A percentile compares a stretch with the other conserved stretches of the same genome.
Conservation (phyloP, 2,113 vertebrate species). For the Albula goreensis region DNA sequence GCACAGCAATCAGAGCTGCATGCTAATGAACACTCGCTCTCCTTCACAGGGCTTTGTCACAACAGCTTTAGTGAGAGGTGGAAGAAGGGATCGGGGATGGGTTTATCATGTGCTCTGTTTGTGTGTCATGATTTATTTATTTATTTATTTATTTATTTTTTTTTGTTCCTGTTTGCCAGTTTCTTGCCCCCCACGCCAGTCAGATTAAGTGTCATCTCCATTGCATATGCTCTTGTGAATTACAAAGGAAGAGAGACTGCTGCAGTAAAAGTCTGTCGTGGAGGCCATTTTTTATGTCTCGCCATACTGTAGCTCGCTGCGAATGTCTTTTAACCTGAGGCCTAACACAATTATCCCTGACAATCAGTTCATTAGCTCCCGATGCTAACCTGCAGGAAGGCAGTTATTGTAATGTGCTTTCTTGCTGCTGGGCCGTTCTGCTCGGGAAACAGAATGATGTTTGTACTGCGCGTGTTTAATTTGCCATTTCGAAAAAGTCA, state of each 20-base stretch:
- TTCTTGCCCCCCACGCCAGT: not conserved
- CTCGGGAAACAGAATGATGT: constrained; percentile 58
- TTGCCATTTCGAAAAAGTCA: constrained; percentile 44
- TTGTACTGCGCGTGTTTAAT: constrained; percentile 62
- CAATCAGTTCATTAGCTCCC: constrained; percentile 62
- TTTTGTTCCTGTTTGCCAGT: not conserved
- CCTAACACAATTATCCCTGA: constrained; percentile 51
- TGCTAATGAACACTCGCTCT: constrained; percentile 17
- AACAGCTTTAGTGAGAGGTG: not conserved
- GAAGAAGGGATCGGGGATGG: not conserved
- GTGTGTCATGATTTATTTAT: not conserved
- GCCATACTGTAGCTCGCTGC: constrained; percentile 36
- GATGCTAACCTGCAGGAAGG: constrained; percentile 52
- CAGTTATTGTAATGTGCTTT: constrained; percentile 56
- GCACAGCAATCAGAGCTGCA: constrained; percentile 13
- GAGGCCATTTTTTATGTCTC: not conserved
- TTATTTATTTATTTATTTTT: not conserved
- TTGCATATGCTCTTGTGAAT: not conserved
- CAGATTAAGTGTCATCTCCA: not conserved
- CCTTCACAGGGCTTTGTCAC: constrained; percentile 3
- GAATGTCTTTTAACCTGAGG: constrained; percentile 50
- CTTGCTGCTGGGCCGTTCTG: constrained; percentile 63
- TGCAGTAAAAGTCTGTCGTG: not conserved
- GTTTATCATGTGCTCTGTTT: not conserved
- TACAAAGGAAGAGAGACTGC: not conserved